Base-by-base conservation (phyloP, 2,797 vertebrate genomes). In the Craterocephalus amniculus region DNA sequence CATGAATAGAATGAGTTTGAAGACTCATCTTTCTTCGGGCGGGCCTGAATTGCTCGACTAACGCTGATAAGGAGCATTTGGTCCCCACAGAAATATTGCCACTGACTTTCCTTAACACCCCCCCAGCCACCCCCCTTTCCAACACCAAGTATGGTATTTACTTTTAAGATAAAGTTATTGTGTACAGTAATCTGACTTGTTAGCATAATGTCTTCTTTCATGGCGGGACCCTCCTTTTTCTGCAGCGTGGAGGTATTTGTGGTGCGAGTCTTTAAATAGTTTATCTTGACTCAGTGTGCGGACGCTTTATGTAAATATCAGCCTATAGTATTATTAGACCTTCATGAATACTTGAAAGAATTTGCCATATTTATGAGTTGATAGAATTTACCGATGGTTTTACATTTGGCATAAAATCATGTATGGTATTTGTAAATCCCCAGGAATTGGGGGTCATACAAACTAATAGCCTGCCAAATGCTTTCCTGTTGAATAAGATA, bases 1-100 rank as follows among this genome's bases (percentile, higher is more conserved):
- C 91, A 93, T 97, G 96, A 99, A 98, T 97, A 95, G 96, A 93
- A 92, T 93, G 92, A 89, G 89, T 96, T 97, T 96, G 96, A 95
- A 95, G 97, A 96, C 96, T 94, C 95, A 95, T 94, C 96, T 95
- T 97, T 96, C 96, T 97, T 95, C 93, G 88, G 92, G 91, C 83
- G 76, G 91, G 90, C 93, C 91, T 95, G 95, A 97, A 95, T 96
- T 94, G 95, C 91, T 94, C 93, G 91, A 94, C 92, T 92, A 95
- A 93, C 92, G 88, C 89, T 96, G 95, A 97, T 96, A 96, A 96
- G 93, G 85, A 88, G 83, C 83, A 87, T 91, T 91, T 92, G 93
- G 78, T 82, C 84, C 80, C 73, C 80, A 84, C 91, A 90, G 93
- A 92, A 94, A 93, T 94, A 94, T 93, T 89, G 91, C 84, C 83